These are phyloP conservation scores for Nasua narica DNA, from an alignment of 2,797 vertebrate species.

Conservation along the genomic window DNA sequence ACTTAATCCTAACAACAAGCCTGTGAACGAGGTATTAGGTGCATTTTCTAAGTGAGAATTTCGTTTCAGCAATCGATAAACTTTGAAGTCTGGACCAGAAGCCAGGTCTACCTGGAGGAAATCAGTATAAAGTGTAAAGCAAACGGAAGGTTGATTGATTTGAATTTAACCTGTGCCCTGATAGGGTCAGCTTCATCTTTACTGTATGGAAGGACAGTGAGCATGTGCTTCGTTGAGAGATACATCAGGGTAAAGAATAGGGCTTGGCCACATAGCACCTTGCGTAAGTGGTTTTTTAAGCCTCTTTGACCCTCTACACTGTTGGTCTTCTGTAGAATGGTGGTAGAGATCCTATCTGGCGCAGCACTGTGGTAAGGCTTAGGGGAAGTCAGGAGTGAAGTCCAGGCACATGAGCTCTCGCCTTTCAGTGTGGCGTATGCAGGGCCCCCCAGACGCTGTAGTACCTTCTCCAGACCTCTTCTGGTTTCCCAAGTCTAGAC, in stretches of 20 bases:
- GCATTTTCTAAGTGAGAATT: neutral
- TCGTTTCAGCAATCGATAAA: neutral
- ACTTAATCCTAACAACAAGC: neutral
- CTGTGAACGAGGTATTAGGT: neutral
- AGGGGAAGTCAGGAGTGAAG: neutral
- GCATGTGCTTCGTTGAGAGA: neutral
- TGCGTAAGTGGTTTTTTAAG: neutral
- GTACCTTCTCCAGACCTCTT: neutral
- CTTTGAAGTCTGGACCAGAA: neutral
- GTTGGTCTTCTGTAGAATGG: neutral
- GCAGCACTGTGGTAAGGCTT: neutral
- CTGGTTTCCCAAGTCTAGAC: neutral
- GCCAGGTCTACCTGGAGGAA: neutral
- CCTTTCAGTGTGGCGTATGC: neutral
- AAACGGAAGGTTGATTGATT: neutral
- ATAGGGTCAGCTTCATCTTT: neutral
- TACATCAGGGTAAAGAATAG: neutral
- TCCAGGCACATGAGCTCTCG: neutral
- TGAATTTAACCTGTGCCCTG: neutral
- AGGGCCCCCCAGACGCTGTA: neutral
- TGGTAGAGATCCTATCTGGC: neutral
- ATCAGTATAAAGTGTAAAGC: neutral
- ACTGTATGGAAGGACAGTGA: neutral
- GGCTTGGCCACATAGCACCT: neutral
- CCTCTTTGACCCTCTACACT: neutral